A percentile compares a stretch with the other conserved stretches of the same genome.
phyloP scores from a whole-genome alignment of 2,888 invertebrate genomes.

The Cryptocheilus praepositus region DNA sequence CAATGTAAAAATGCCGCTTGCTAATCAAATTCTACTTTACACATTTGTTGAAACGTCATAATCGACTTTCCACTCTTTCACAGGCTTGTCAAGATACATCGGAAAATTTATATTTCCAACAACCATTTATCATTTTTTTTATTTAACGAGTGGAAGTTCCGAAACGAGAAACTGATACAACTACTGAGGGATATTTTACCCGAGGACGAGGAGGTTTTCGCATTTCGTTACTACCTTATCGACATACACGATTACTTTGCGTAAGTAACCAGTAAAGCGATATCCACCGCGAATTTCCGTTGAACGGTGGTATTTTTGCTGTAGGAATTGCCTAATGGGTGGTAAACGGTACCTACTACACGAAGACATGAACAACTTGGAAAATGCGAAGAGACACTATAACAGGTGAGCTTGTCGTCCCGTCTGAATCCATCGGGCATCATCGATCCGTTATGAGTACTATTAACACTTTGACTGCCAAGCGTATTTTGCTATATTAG shows the following conservation, averaged over 20 bases:
- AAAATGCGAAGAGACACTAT: conserved; percentile 76
- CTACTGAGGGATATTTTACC: conserved; percentile 66
- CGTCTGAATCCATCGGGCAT: too few species aligned
- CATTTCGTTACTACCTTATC: conserved; percentile 77
- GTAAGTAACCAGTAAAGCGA: conserved; percentile 41
- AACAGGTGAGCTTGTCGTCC: conserved; percentile 74
- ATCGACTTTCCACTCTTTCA: conserved; percentile 20
- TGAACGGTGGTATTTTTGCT: not conserved
- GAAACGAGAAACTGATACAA: conserved; percentile 78
- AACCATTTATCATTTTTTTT: conserved; percentile 85
- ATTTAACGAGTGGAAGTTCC: conserved; percentile 86
- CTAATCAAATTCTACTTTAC: not conserved
- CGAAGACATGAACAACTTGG: conserved; percentile 79
- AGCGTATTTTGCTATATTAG: too few species aligned
- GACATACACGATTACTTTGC: conserved; percentile 77
- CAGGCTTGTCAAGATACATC: conserved; percentile 87
- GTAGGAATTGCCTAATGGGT: conserved; percentile 78
- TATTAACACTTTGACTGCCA: too few species aligned
- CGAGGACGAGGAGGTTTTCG: conserved; percentile 76
- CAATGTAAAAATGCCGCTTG: conserved; percentile 78
- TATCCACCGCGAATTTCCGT: not conserved
- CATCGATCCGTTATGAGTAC: too few species aligned
- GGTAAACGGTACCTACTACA: conserved; percentile 82
- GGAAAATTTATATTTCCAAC: conserved; percentile 87
- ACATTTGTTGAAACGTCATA: not conserved